Conservation (phyloP, 2,797 vertebrate genomes). For the Taenioides sp. region DNA sequence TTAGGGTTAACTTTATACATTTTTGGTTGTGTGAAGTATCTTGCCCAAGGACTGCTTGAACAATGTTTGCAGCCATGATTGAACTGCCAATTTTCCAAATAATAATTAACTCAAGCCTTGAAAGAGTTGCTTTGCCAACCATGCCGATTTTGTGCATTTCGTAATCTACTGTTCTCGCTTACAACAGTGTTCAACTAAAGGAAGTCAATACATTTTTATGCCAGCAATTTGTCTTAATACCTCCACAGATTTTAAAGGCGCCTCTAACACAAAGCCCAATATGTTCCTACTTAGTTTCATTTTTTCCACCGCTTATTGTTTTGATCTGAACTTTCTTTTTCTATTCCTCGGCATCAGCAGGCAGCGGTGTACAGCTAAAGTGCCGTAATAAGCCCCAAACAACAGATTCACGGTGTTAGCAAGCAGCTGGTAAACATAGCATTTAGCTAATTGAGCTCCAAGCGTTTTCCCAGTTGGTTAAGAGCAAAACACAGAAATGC, state of each 20-base stretch:
- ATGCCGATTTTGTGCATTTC: neutral
- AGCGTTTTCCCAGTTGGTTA: constrained; percentile 11
- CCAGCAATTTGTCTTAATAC: neutral
- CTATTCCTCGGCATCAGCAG: constrained; percentile 7
- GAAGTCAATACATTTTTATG: neutral
- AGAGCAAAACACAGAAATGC: constrained; percentile 13
- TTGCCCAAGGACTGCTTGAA: no score
- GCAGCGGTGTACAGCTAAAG: constrained; percentile 2
- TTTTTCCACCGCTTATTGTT: constrained; percentile 3
- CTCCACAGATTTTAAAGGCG: neutral
- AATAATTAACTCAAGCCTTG: no score
- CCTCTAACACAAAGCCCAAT: constrained; percentile 3
- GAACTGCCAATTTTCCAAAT: neutral
- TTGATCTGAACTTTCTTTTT: constrained; percentile 10
- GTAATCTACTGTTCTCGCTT: neutral
- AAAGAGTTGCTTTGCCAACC: no score
- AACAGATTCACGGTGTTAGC: constrained; percentile 10
- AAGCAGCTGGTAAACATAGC: constrained; percentile 17
- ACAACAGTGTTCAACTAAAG: neutral
- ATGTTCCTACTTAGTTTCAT: neutral
- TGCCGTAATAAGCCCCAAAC: constrained; percentile 17
- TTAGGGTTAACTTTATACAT: neutral
- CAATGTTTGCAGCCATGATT: neutral
- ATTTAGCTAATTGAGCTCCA: constrained; percentile 18
- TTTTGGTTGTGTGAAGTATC: neutral